Percentiles rank a stretch among this genome's conserved stretches.
Evolutionary conservation across 2,113 vertebrate genomes (phyloP).

Genomic region (Barnardius zonarius): DNA sequence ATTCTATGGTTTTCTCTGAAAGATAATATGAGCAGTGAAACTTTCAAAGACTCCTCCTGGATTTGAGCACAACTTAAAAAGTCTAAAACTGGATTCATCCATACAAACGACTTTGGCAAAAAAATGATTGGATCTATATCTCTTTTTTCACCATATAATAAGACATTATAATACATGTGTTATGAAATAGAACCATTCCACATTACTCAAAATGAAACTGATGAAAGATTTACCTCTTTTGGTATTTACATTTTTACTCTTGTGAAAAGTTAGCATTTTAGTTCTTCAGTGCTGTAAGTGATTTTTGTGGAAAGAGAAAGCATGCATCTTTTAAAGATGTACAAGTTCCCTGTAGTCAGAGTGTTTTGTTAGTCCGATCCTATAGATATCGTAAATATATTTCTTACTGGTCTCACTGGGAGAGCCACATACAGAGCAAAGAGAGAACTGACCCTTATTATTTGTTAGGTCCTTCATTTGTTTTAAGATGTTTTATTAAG

Average conservation of each 20-base stretch:
- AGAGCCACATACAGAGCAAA: not conserved
- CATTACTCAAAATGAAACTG: not conserved
- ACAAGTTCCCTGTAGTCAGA: not conserved
- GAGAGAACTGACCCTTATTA: not conserved
- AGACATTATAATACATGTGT: not conserved
- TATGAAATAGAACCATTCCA: not conserved
- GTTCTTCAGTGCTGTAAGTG: not conserved
- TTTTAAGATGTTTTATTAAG: not conserved
- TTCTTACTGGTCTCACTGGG: not conserved
- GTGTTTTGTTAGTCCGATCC: not conserved
- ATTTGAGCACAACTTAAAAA: not conserved
- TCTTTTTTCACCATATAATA: not conserved
- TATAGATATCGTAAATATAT: not conserved
- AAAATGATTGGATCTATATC: not conserved
- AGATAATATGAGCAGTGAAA: not conserved
- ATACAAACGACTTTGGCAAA: not conserved
- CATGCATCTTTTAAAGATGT: not conserved
- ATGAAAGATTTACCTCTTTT: not conserved
- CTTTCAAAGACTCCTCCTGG: not conserved
- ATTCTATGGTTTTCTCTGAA: not conserved
- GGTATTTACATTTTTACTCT: not conserved
- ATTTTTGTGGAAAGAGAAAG: not conserved
- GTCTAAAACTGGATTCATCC: not conserved
- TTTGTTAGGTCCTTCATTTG: not conserved
- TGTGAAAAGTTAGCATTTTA: not conserved